Conservation (phyloP, 2,113 vertebrate genomes). For the Tachycineta bicolor region DNA sequence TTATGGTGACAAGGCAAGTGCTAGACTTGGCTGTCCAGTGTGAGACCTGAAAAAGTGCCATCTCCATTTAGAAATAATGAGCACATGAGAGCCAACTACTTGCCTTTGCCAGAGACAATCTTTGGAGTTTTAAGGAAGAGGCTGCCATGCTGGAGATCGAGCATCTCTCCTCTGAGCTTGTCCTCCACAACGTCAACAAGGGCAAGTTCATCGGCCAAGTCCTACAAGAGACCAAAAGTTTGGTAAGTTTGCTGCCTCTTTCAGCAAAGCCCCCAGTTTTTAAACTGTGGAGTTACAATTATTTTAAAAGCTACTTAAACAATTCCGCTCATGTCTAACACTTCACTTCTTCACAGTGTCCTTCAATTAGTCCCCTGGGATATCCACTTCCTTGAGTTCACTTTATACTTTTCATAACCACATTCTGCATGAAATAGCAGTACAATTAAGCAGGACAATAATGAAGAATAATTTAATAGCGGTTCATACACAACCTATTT, state of each 20-base stretch:
- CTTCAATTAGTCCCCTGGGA: not conserved
- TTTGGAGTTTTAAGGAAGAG: conserved; percentile 96
- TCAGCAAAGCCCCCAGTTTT: not conserved
- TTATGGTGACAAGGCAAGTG: not conserved
- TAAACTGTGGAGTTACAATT: not conserved
- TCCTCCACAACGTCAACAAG: conserved; percentile 98
- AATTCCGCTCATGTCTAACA: not conserved
- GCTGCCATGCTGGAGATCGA: conserved; percentile 96
- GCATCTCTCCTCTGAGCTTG: conserved; percentile 94
- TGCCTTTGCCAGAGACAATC: conserved; percentile 96
- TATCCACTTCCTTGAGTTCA: not conserved
- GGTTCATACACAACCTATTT: not conserved
- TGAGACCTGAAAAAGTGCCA: not conserved
- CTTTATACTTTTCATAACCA: not conserved
- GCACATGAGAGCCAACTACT: not conserved
- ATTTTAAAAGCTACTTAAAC: not conserved
- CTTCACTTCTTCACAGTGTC: not conserved
- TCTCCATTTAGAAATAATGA: not conserved
- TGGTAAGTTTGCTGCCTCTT: not conserved
- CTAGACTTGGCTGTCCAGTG: not conserved
- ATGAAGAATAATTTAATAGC: not conserved
- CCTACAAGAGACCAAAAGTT: conserved; percentile 73
- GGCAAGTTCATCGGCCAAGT: conserved; percentile 93
- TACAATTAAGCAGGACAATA: not conserved
- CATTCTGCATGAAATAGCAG: not conserved